Evolutionary conservation across 2,888 invertebrate genomes (phyloP), one percentile per base, ranked within the genome.

Genomic region (Plebejus anna): DNA sequence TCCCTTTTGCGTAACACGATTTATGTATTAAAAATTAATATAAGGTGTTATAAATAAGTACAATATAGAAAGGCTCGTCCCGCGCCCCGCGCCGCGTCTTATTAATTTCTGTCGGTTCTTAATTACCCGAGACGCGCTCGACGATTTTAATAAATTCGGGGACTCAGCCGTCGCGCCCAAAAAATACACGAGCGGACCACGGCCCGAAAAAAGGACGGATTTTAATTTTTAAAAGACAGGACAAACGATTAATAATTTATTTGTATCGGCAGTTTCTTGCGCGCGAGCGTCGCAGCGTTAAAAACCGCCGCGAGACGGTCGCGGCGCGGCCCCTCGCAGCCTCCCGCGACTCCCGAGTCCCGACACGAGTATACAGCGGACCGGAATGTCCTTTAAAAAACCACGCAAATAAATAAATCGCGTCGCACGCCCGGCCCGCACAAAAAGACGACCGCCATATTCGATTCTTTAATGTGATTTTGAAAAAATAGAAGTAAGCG

Each of bases 201-300:
- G 88, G 84, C 82, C 86, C 84, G 89, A 91, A 92, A 93, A 92
- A 93, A 91, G 88, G 85, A 89, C 85, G 85, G 88, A 91, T 93
- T 93, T 94, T 94, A 94, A 94, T 94, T 94, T 94, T 93, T 92
- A 94, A 92, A 91, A 91, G 94, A 94, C 94, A 94, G 94, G 93
- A 94, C 94, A 94, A 94, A 94, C 94, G 94, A 94, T 94, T 94
- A 93, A 94, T 94, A 94, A 94, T 94, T 94, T 94, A 94, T 94
- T 94, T 94, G 92, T 92, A 92, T 92, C 91, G 89, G 88, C 87
- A 87, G 88, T 88, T 93, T 90, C 89, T 90, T 91, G 89, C 84
- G 89, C 89, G 89, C 88, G 89, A 89, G 55, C 73, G 86, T 86
- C 84, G 88, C 89, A 90, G 92, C 93, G 93, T 93, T 94, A 92